Percentiles rank a stretch among this genome's conserved stretches.
phyloP scores from a whole-genome alignment of 1,140 invertebrate species.

The Drosophila nannoptera region DNA sequence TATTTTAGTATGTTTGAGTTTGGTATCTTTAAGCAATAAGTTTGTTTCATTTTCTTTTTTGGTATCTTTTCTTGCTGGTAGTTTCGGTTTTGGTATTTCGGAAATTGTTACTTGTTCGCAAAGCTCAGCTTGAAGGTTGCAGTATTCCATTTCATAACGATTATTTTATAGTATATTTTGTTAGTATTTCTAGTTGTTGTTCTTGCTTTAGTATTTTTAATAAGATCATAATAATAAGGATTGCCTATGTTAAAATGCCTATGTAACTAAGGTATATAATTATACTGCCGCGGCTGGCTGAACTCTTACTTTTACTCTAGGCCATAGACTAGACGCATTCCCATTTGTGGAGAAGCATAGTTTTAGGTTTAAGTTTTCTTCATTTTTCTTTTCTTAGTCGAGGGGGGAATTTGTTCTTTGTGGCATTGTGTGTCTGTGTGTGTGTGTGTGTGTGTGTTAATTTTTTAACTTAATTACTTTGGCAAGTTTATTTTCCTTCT shows the following conservation, averaged over 20 bases:
- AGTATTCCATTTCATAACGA: constrained; percentile 41
- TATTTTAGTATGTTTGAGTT: constrained; percentile 15
- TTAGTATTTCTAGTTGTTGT: constrained; percentile 10
- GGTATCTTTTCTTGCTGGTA: constrained; percentile 29
- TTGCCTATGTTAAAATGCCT: constrained; percentile 44
- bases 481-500: constrained; percentile 57
- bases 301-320: constrained; percentile 28
- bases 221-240: constrained; percentile 44
- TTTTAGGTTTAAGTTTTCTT: constrained; percentile 18
- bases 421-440: too few species aligned
- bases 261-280: constrained; percentile 43
- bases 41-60: constrained; percentile 20
- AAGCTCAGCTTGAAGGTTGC: constrained; percentile 54
- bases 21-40: constrained; percentile 2
- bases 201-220: constrained; percentile 21
- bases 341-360: constrained; percentile 39
- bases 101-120: constrained; percentile 45
- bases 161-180: constrained; percentile 33
- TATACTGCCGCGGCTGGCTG: constrained; percentile 40
- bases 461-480: constrained; percentile 70
- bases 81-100: constrained; percentile 23
- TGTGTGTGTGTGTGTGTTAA: constrained; percentile 24
- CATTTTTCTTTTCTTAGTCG: constrained; percentile 9
- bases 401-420: too few species aligned
- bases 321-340: constrained; percentile 40